Base-by-base conservation (phyloP, 2,113 vertebrate species). In the Apistogramma diplotaenia region DNA sequence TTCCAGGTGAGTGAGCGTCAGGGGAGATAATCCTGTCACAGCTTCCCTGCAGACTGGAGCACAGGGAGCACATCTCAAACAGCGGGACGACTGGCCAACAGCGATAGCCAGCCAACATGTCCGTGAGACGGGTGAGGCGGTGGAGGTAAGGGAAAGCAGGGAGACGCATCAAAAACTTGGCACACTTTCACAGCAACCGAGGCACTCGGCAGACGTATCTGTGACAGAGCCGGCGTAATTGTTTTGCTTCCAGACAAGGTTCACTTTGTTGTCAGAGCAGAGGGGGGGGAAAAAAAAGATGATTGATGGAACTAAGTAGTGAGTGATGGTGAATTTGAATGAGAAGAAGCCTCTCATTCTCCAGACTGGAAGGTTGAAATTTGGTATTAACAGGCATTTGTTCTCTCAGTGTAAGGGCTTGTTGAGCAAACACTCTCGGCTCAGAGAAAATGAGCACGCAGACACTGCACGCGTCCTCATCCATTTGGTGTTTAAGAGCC, bases 21-120 rank as follows among this genome's bases (percentile, higher is more conserved):
- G 62, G 81, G 81, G 86, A 84, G 90, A 93, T 93, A 93, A 93
- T 85, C 79, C 89, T 85, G 92, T 93, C 92, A 92, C 87, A 73
- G 6, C 49, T 76, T 87, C 83, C 85, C 85, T 87, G 76, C 81
- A 87, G 71, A 89, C 90, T 74, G 89, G 84, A 74, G 87, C 78
- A 56, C 83, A 6, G 67, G 82, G 79, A 89, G 87, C 87, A 84
- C 91, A 90, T 93, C 90, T 89, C 85, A 89, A 85, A 86, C 81
- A 81, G 89, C 23, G n/a, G 74, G 76, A 79, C 60, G 72, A 91
- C 89, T 93, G 92, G 89, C 90, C 90, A 80, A 59, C 89, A 74
- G 89, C 75, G 92, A 92, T 93, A 93, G 89, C 80, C 51, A 6
- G 87, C 87, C 90, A 90, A 73, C 86, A 79, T 86, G 81, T 85